phyloP scores from a whole-genome alignment of 2,888 invertebrate species.

The Metopia argyrocephala region DNA sequence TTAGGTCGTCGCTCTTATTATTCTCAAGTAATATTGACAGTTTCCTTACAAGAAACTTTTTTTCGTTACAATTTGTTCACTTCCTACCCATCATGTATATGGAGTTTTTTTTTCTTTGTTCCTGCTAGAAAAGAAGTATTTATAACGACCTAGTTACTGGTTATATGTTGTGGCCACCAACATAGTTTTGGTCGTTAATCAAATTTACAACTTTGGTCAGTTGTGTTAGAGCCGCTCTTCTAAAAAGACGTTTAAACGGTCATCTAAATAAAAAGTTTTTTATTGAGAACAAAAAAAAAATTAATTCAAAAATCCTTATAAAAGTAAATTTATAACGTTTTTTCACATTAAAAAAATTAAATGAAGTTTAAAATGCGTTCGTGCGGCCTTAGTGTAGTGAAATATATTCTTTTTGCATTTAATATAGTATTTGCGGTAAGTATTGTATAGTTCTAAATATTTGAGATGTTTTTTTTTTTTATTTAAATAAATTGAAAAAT shows the following conservation, averaged over 20 bases:
- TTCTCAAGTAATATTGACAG: constrained; percentile 34
- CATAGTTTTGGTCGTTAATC: constrained; percentile 65
- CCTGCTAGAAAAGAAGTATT: constrained; percentile 4
- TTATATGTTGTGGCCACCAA: constrained; percentile 69
- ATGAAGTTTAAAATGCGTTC: constrained; percentile 74
- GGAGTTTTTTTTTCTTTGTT: constrained; percentile 5
- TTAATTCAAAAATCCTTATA: neutral
- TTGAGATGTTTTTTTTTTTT: too few species aligned
- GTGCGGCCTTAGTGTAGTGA: constrained; percentile 81
- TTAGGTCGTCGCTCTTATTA: constrained; percentile 40
- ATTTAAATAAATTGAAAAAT: too few species aligned
- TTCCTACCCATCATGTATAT: constrained; percentile 34
- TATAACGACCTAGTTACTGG: constrained; percentile 64
- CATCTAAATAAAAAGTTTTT: neutral
- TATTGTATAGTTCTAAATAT: too few species aligned
- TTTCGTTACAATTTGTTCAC: constrained; percentile 31
- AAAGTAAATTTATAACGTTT: neutral
- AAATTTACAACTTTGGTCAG: constrained; percentile 72
- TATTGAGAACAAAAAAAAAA: neutral
- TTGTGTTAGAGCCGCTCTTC: constrained; percentile 70
- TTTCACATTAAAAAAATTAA: constrained; percentile 35
- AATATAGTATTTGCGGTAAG: constrained; percentile 83
- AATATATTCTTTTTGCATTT: constrained; percentile 82
- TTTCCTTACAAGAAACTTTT: constrained; percentile 42
- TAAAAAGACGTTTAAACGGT: constrained; percentile 67